Conservation (phyloP, 2,113 vertebrate species). For the Clupea harengus region DNA sequence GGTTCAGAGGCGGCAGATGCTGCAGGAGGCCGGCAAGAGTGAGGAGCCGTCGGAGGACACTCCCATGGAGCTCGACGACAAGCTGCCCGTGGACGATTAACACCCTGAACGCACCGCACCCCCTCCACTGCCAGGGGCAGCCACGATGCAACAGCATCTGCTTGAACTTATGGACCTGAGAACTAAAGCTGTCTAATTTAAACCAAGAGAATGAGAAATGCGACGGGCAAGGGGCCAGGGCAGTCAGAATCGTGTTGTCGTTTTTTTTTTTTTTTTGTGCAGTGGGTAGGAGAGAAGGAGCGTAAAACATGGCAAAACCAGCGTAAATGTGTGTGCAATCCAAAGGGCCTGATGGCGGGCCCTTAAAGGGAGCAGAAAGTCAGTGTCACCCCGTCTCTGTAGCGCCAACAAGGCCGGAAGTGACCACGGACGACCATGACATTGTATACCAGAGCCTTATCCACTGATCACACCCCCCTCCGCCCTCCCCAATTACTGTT, state of each 20-base stretch:
- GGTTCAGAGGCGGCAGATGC: slow-evolving; percentile 90
- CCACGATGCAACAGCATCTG: slow-evolving; percentile 57
- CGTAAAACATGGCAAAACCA: slow-evolving; percentile 52
- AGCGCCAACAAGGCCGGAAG: slow-evolving; percentile 41
- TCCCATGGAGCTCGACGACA: slow-evolving; percentile 65
- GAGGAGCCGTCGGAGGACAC: slow-evolving; percentile 69
- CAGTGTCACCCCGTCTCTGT: slow-evolving; percentile 28
- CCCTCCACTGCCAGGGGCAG: slow-evolving; percentile 48
- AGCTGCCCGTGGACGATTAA: slow-evolving; percentile 69
- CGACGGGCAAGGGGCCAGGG: slow-evolving; percentile 44
- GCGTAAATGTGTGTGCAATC: slow-evolving; percentile 55
- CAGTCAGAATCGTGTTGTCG: slow-evolving; percentile 45
- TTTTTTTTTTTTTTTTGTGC: slow-evolving; percentile 28
- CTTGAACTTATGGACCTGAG: slow-evolving; percentile 61
- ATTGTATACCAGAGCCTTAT: slow-evolving; percentile 73
- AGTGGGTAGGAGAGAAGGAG: slow-evolving; percentile 43
- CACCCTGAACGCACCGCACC: neutral
- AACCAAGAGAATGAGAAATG: slow-evolving; percentile 56
- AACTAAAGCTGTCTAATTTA: slow-evolving; percentile 60
- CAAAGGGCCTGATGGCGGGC: slow-evolving; percentile 36
- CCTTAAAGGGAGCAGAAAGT: slow-evolving; percentile 36
- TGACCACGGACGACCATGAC: slow-evolving; percentile 65
- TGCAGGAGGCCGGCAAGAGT: slow-evolving; percentile 82
- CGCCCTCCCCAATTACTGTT: slow-evolving; percentile 24
- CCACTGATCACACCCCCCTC: slow-evolving; percentile 37